Conservation (phyloP, 2,888 invertebrate genomes). For the Epinotia nisella region DNA sequence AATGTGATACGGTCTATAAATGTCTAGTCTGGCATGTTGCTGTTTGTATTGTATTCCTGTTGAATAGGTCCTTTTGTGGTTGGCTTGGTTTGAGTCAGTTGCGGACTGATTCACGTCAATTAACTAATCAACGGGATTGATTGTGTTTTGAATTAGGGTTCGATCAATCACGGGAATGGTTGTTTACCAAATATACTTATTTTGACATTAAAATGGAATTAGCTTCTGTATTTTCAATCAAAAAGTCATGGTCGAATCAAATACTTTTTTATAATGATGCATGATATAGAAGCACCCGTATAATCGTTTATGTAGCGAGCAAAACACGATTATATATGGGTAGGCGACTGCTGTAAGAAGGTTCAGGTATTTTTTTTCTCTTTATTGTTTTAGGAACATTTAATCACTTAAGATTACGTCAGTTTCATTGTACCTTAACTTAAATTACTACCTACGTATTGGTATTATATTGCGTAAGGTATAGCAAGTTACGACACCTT, state of each 20-base stretch:
- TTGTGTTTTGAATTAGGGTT: conserved; percentile 36
- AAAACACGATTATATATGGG: neutral
- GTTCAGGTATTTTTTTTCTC: no score
- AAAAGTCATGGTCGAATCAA: neutral
- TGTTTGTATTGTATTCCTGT: neutral
- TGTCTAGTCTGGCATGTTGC: no score
- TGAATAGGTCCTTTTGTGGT: neutral
- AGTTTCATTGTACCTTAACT: no score
- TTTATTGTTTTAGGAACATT: no score
- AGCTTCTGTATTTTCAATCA: neutral
- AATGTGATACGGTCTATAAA: no score
- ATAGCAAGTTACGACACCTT: conserved; percentile 1
- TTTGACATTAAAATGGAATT: neutral
- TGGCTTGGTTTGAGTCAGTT: conserved; percentile 45
- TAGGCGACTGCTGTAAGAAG: neutral
- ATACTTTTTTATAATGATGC: neutral
- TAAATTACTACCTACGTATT: no score
- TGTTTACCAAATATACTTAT: conserved; percentile 14
- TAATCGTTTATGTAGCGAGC: neutral
- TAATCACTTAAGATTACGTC: no score
- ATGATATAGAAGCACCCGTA: no score
- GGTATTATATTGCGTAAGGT: no score
- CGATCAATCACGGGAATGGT: conserved; percentile 9
- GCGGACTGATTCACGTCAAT: conserved; percentile 65
- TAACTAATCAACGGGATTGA: conserved; percentile 53